Base-by-base conservation (phyloP, 37 sponge, comb jelly and placozoan species). In the Oopsacas minuta region DNA sequence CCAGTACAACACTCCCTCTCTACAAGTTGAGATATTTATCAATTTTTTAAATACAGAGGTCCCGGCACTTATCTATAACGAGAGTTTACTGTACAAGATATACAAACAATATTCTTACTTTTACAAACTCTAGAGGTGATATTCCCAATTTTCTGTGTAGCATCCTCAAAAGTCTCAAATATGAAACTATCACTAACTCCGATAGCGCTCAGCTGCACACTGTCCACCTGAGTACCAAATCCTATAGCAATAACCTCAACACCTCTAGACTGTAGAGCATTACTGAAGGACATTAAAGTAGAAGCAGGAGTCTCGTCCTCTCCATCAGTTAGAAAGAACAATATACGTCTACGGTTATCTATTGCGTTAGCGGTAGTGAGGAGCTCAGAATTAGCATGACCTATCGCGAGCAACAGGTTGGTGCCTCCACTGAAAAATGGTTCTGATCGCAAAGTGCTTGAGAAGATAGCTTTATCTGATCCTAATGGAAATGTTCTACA, bases 241-340 rank as follows among this genome's bases (percentile, higher is more conserved):
- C 75, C 75, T 5, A 61, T 61, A 3, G 75, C 75, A n/a, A 61
- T n/a, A 7, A 34, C 28, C 75, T 61, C 75, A 25, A 61, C 75
- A 3, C 75, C 30, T 34, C 28, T 61, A 3, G 17, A 32, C 22
- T 25, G 1, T 34, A 61, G 22, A 20, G 75, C 22, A 3, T 25
- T 25, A 34, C 75, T 61, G 28, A 61, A 7, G 75, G 28, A 5
- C 22, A 25, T 61, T 34, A 61, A 34, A 61, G 5, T n/a, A 25
- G 20, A 25, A 25, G 22, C 75, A 3, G 17, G 5, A 34, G 32
- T 61, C 32, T n/a, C 30, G 30, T 61, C 75, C 75, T 10, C 1
- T 61, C 75, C 75, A 12, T 61, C 75, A 20, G 75, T 61, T 34
- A 61, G 75, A 34, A 61, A 61, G 75, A 61, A 61, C 30, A 61